phyloP scores from a whole-genome alignment of 2,113 vertebrate genomes.

The Lethenteron reissneri region DNA sequence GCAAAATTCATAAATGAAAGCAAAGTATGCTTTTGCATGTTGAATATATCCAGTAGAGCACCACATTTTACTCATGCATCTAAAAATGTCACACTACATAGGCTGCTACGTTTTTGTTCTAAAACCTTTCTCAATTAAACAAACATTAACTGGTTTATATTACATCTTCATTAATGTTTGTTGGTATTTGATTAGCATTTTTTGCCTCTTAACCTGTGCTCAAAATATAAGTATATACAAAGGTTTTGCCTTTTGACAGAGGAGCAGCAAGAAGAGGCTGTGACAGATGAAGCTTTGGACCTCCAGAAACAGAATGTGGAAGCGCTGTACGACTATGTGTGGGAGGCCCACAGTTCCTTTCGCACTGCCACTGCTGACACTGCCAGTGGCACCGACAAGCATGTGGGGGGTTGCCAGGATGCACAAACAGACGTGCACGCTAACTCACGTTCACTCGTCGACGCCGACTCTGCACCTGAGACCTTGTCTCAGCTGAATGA shows the following conservation, averaged over 20 bases:
- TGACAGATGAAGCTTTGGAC: conserved; percentile 56
- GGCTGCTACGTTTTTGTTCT: too few species aligned
- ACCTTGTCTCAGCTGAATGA: too few species aligned
- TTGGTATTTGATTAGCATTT: too few species aligned
- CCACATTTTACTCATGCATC: not conserved
- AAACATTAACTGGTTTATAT: conserved; percentile 13
- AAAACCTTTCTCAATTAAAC: too few species aligned
- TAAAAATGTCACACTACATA: conserved; percentile 15
- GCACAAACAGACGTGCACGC: too few species aligned
- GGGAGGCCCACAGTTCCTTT: conserved; percentile 25
- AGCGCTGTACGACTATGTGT: conserved; percentile 76
- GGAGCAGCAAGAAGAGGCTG: conserved; percentile 33
- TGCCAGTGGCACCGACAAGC: too few species aligned
- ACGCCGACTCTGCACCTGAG: too few species aligned
- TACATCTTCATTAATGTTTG: too few species aligned
- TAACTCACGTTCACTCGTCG: too few species aligned
- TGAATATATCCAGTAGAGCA: not conserved
- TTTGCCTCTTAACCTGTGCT: not conserved
- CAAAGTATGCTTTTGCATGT: not conserved
- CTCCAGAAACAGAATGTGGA: conserved; percentile 79
- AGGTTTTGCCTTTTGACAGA: conserved; percentile 19
- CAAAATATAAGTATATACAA: conserved; percentile 5
- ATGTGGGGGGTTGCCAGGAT: too few species aligned
- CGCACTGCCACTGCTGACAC: too few species aligned
- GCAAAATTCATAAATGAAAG: not conserved